Percentiles rank a stretch among this genome's conserved stretches.
Evolutionary conservation across 2,797 vertebrate species (phyloP).

Genomic region (Aldrovandia affinis): DNA sequence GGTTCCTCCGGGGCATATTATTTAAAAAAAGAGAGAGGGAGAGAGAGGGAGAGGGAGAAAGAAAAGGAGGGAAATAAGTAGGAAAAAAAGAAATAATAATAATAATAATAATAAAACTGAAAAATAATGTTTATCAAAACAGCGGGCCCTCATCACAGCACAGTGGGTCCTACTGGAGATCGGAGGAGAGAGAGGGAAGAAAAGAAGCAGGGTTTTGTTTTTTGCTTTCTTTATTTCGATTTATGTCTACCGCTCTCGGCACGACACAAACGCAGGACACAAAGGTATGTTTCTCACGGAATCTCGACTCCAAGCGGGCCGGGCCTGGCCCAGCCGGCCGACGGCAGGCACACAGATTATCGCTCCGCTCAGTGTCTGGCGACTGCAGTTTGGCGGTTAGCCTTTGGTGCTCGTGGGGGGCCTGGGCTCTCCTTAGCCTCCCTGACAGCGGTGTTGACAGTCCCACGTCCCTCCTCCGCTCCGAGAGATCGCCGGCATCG

Average conservation of each 20-base stretch:
- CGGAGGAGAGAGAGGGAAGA: constrained; percentile 44
- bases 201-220: constrained; percentile 25
- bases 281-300: background rate
- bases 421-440: constrained; percentile 75
- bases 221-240: constrained; percentile 3
- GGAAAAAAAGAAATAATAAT: background rate
- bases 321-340: background rate
- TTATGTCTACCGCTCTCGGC: background rate
- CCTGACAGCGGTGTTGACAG: constrained; percentile 84
- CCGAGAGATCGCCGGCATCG: constrained; percentile 85
- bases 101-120: no score
- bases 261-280: background rate
- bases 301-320: background rate
- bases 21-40: constrained; percentile 47
- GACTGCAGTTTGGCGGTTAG: background rate
- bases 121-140: constrained; percentile 14
- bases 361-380: background rate
- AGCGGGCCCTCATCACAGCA: background rate
- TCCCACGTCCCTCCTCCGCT: constrained; percentile 79
- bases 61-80: constrained; percentile 54
- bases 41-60: constrained; percentile 51
- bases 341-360: background rate
- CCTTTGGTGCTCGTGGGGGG: constrained; percentile 68
- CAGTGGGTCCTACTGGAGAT: constrained; percentile 22
- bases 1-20: constrained; percentile 68